A percentile compares a stretch with the other conserved stretches of the same genome.
Evolutionary conservation across 2,113 vertebrate genomes (phyloP).

Genomic region (Cyanocitta stelleri): DNA sequence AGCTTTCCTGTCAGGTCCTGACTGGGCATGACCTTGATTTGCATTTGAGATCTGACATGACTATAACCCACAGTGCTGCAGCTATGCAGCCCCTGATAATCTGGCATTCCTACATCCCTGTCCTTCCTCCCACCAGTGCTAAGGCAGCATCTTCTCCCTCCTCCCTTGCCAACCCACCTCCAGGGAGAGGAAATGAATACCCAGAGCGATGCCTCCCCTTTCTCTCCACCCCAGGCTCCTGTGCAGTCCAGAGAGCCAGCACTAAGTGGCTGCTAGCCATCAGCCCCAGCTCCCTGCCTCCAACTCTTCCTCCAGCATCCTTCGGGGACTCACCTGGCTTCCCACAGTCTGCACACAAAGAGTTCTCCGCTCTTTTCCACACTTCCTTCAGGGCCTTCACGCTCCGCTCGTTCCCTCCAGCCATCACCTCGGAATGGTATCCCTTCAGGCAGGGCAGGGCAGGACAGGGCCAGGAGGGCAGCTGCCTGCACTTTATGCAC

Average conservation of each 20-base stretch:
- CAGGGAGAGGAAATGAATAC: neutral
- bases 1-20: slow-evolving; percentile 46
- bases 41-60: neutral
- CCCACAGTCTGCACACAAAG: slow-evolving; percentile 26
- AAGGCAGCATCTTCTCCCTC: neutral
- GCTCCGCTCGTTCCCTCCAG: neutral
- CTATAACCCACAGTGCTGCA: neutral
- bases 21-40: slow-evolving; percentile 32
- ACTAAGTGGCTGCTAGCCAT: neutral
- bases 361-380: slow-evolving; percentile 55
- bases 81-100: neutral
- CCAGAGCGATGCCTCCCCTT: neutral
- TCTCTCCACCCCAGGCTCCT: neutral
- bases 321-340: neutral
- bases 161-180: neutral
- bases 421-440: neutral
- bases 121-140: neutral
- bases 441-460: neutral
- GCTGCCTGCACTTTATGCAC: neutral
- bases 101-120: neutral
- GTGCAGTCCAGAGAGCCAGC: neutral
- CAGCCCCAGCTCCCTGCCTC: neutral
- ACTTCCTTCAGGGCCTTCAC: slow-evolving; percentile 49
- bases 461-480: neutral
- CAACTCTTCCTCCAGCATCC: neutral